Evolutionary conservation across 2,888 invertebrate genomes (phyloP), one percentile per base, ranked within the genome.

Genomic region (Rhogogaster chlorosoma): DNA sequence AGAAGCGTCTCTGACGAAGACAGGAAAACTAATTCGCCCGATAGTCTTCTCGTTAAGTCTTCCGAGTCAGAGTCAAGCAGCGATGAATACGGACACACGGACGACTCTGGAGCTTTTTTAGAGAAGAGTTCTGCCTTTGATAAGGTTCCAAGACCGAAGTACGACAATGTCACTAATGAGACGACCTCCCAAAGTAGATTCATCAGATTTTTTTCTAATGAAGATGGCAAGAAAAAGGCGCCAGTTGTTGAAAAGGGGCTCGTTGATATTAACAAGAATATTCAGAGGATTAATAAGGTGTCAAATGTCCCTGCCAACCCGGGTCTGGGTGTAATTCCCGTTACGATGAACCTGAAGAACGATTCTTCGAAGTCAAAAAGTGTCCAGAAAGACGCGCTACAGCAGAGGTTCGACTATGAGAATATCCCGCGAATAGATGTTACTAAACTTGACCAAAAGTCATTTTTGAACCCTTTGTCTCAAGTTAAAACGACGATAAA

Each of bases 11-110:
- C 93, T 5, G 93, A 93, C 84, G 93, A 94, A 73, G 93, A 93
- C 57, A 90, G 93, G 42, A 94, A 93, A 86, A 93, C 92, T 3
- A 93, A 93, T 86, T 94, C 93, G 4, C 93, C 93, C 12, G 94
- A 94, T 84, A 94, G 93, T 86, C 90, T 94, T 2, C 87, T 94
- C 80, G 92, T 94, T 1, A 93, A 93, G 70, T 93, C 93, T 0
- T 93, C 93, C 29, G 93, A 93, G 85, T 93, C 93, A 2, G 93
- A 92, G 4, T 88, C 92, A 64, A 92, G 93, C 84, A 93, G 93
- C 86, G 94, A 93, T 87, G 93, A 93, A 45, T 90, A 95, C 95
- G 92, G 96, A 94, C 89, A 96, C 95, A 92, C 92, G 1, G 93
- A 93, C 84, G 93, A 92, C 80, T 93, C 93, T 1, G 93, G 92